Evolutionary conservation across 2,797 vertebrate genomes (phyloP).

Genomic region (Catharus ustulatus): DNA sequence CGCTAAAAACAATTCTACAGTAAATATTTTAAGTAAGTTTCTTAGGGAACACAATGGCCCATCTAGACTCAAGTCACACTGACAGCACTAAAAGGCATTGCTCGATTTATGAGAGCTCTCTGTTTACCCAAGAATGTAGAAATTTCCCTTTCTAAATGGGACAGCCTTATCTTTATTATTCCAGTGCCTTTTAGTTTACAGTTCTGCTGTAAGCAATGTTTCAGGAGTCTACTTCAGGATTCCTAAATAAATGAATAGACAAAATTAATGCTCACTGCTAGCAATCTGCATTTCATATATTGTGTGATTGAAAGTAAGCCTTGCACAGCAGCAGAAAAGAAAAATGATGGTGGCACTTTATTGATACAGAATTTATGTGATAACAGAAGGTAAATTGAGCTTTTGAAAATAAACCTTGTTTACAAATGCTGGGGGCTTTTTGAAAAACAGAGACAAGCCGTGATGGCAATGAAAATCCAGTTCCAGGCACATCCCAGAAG

Average conservation of each 20-base stretch:
- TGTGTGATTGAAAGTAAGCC: conserved; percentile 51
- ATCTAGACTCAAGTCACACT: conserved; percentile 39
- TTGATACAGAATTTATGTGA: conserved; percentile 61
- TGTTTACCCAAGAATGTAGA: conserved; percentile 81
- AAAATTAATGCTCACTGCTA: conserved; percentile 58
- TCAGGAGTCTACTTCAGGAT: conserved; percentile 66
- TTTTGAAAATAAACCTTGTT: conserved; percentile 58
- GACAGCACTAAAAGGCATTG: conserved; percentile 62
- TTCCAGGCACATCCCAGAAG: conserved; percentile 7
- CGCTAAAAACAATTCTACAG: conserved; percentile 59
- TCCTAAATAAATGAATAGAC: conserved; percentile 65
- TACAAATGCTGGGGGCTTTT: not conserved
- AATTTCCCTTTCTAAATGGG: conserved; percentile 79
- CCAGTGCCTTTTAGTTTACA: conserved; percentile 79
- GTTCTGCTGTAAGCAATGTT: conserved; percentile 66
- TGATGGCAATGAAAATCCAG: conserved; percentile 37
- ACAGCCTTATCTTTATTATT: conserved; percentile 83
- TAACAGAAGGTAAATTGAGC: conserved; percentile 61
- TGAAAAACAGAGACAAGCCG: not conserved
- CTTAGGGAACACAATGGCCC: conserved; percentile 57
- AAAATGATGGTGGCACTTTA: conserved; percentile 37
- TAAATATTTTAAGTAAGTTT: conserved; percentile 75
- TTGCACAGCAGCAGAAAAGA: conserved; percentile 31
- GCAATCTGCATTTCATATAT: conserved; percentile 61
- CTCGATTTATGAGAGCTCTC: conserved; percentile 63